Conservation (phyloP, 2,888 invertebrate genomes). For the Gastrophysa polygoni region DNA sequence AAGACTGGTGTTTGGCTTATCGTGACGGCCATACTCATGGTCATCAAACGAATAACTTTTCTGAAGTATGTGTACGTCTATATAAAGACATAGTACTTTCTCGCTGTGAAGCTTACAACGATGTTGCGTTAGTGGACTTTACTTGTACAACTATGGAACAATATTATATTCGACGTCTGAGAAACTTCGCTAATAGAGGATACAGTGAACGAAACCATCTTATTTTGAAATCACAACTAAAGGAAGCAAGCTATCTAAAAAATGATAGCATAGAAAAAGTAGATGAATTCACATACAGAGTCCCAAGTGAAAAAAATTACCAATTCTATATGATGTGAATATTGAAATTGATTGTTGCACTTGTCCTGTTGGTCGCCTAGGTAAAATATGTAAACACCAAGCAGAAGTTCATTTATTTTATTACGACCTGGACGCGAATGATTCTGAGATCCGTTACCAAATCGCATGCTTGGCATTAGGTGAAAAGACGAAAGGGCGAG, state of each 20-base stretch:
- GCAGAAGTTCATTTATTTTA: constrained; percentile 11
- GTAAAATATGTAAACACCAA: constrained; percentile 22
- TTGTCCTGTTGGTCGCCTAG: constrained; percentile 21
- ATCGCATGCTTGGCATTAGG: constrained; percentile 2
- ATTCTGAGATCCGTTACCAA: background rate
- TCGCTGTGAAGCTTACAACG: too few relatives aligned
- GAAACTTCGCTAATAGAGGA: too few relatives aligned
- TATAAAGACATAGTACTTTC: too few relatives aligned
- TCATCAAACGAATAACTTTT: too few relatives aligned
- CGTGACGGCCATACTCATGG: too few relatives aligned
- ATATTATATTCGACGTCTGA: too few relatives aligned
- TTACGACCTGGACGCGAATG: background rate
- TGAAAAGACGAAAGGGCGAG: constrained; percentile 15
- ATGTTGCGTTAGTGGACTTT: too few relatives aligned
- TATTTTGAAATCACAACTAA: too few relatives aligned
- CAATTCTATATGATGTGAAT: constrained; percentile 15
- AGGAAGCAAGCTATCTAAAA: background rate
- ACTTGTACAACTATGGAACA: too few relatives aligned
- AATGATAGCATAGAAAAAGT: constrained; percentile 14
- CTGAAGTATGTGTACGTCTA: too few relatives aligned
- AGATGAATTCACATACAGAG: constrained; percentile 10
- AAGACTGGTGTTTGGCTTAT: too few relatives aligned
- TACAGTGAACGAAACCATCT: too few relatives aligned
- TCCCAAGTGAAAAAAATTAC: constrained; percentile 16
- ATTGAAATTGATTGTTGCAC: constrained; percentile 22